Percentiles rank a stretch among this genome's conserved stretches.
phyloP scores from a whole-genome alignment of 2,113 vertebrate species.

The Empidonax alnorum region DNA sequence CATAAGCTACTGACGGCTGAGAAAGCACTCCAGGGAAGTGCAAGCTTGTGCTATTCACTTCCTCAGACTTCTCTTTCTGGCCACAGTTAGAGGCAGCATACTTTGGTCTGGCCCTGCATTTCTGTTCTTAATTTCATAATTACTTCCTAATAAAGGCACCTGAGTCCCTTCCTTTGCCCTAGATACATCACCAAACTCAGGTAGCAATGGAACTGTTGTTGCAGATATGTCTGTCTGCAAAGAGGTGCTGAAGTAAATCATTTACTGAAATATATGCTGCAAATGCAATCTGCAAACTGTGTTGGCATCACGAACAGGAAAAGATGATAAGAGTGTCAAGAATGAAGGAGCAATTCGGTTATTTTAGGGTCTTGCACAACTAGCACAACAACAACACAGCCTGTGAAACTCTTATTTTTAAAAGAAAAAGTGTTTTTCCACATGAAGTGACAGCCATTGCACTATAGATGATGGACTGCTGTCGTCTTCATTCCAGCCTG shows the following conservation, averaged over 20 bases:
- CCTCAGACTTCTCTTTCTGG: not conserved
- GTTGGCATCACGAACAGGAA: conserved; percentile 35
- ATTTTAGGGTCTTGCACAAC: conserved; percentile 17
- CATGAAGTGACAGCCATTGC: not conserved
- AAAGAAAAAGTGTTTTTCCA: not conserved
- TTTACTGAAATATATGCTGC: conserved; percentile 13
- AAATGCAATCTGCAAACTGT: conserved; percentile 23
- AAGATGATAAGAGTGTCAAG: conserved; percentile 19
- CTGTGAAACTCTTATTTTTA: not conserved
- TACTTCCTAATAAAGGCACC: not conserved
- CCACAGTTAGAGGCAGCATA: not conserved
- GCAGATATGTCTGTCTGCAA: not conserved
- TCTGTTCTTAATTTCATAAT: not conserved
- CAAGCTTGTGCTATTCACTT: not conserved
- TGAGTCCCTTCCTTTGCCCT: not conserved
- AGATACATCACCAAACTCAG: not conserved
- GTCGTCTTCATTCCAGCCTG: not conserved
- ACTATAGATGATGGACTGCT: not conserved
- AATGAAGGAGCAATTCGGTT: not conserved
- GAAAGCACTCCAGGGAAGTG: not conserved
- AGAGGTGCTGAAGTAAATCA: conserved; percentile 17
- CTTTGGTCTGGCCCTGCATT: not conserved
- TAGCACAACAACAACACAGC: not conserved
- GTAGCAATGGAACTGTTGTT: not conserved
- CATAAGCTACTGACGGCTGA: not conserved